Percentiles rank a stretch among this genome's conserved stretches.
These are phyloP conservation scores for Lasioglossum vierecki DNA, from an alignment of 2,888 invertebrate genomes.

Conservation along the genomic window DNA sequence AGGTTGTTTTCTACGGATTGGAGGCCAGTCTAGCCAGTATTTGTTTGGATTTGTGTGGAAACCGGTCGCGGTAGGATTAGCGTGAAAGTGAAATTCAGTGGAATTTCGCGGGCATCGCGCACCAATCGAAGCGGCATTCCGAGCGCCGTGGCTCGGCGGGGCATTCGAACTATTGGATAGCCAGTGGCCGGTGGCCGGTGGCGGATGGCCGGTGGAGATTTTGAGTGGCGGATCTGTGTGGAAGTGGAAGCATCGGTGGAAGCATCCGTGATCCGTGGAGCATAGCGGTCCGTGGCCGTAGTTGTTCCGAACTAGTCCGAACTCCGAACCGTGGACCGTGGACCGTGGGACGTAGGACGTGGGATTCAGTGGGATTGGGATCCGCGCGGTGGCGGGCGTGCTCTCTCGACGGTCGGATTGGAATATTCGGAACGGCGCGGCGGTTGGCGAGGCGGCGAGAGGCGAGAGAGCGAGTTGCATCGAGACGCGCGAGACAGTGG, in stretches of 20 bases:
- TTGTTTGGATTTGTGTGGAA: background rate
- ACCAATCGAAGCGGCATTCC: background rate
- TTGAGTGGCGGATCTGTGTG: conserved; percentile 16
- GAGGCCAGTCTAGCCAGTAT: background rate
- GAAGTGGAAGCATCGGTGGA: background rate
- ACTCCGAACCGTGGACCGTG: conserved; percentile 8
- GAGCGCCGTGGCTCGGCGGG: background rate
- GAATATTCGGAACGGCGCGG: conserved; percentile 3
- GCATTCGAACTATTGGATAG: background rate
- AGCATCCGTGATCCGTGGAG: background rate
- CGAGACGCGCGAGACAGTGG: conserved; percentile 51
- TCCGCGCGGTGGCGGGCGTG: conserved; percentile 57
- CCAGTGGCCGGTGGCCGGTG: background rate
- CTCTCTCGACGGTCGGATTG: conserved; percentile 46
- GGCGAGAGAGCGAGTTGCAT: conserved; percentile 46
- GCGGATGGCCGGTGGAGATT: background rate
- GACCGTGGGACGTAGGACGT: too few relatives aligned
- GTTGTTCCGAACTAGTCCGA: conserved; percentile 23
- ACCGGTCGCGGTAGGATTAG: background rate
- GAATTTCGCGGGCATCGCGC: background rate
- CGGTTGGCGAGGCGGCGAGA: conserved; percentile 30
- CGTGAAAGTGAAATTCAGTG: background rate
- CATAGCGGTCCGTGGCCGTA: background rate
- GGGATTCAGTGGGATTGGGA: conserved; percentile 23
- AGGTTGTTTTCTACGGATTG: background rate